Base-by-base conservation (phyloP, 2,113 vertebrate genomes). In the Pionites leucogaster region DNA sequence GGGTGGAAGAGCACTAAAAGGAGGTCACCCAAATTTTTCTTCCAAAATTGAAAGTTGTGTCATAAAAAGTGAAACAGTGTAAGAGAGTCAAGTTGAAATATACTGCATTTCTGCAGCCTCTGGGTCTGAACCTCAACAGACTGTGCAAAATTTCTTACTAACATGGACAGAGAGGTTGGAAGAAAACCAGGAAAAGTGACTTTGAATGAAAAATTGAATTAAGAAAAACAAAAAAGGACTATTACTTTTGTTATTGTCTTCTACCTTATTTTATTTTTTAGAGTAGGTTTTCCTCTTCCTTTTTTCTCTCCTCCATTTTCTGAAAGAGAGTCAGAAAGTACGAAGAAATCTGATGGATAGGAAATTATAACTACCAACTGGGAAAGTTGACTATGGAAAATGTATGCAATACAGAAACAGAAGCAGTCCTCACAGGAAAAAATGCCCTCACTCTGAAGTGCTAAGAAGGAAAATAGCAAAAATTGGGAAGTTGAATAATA, bases 1-100 rank as follows among this genome's bases (percentile, higher is more conserved):
- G 5, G 13, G 24, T 3, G 1, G 2, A 4, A 7, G 4, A 2
- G 7, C 8, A 15, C 12, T 63, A 46, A 31, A 86, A 37, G 15
- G 14, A 47, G 59, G 10, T 62, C 24, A 39, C 22, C 19, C 13
- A 35, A 53, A 65, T 6, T 41, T 80, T 83, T 55, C 16, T 71
- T 74, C 27, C 13, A 52, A 74, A 87, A 69, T 10, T 46, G 39
- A 44, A 80, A 62, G 9, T 17, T 47, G 1, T 67, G n/a, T 39
- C 23, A 46, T 60, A 81, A 78, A 65, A 64, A 8, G 3, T 57
- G 16, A 72, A 29, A 49, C 17, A 5, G 1, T 55, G 6, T 49
- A 19, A 57, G 55, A 37, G 15, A 52, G 28, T 57, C 14, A 70
- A 67, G 55, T 17, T 70, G 17, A 88, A 81, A 42, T 6, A 75